Conservation (phyloP, 1,140 invertebrate species). For the Leptinotarsa lineolata region DNA sequence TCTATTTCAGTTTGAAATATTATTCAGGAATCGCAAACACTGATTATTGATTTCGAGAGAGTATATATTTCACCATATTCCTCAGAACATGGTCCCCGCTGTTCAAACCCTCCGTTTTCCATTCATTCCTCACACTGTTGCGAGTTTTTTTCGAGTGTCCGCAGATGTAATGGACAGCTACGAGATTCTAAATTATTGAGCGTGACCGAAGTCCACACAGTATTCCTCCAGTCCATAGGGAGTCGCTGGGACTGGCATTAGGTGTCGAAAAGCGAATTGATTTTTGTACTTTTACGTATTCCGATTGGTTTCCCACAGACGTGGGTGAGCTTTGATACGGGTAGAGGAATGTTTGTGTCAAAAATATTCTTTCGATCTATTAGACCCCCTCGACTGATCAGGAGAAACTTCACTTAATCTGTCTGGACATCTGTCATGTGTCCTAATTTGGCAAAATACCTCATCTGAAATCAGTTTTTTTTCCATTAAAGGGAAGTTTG, state of each 20-base stretch:
- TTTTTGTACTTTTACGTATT: neutral
- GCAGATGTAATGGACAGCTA: conserved; percentile 5
- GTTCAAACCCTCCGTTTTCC: neutral
- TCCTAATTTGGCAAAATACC: no score
- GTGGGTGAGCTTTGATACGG: neutral
- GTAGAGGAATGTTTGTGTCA: neutral
- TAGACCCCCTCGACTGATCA: no score
- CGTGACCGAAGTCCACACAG: neutral
- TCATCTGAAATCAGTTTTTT: no score
- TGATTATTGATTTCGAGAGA: no score
- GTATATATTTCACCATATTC: no score
- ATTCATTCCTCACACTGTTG: neutral
- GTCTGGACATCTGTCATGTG: no score
- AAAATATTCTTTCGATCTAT: no score
- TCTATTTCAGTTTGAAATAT: no score
- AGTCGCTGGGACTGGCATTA: neutral
- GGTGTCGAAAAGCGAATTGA: neutral
- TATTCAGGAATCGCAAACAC: no score
- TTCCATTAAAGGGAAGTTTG: no score
- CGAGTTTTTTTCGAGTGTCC: neutral
- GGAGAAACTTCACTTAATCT: no score
- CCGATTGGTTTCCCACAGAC: neutral
- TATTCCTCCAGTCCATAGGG: neutral
- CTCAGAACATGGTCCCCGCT: no score
- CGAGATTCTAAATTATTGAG: neutral